phyloP scores from a whole-genome alignment of 2,888 invertebrate species.

The Polydrusus pterygomalis region DNA sequence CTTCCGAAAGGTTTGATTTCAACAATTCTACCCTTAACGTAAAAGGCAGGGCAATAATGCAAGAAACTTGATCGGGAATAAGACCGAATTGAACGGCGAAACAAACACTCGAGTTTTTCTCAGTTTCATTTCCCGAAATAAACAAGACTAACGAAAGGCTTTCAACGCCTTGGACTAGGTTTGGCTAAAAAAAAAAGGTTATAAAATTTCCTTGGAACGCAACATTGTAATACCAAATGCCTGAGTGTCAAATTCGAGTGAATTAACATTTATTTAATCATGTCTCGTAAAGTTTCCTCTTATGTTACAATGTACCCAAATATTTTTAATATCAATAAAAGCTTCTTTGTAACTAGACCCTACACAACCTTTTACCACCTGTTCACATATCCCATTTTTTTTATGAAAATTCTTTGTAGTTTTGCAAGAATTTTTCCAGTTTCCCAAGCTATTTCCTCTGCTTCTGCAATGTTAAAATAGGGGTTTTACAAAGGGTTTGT shows the following conservation, averaged over 20 bases:
- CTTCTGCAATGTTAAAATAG: constrained; percentile 32
- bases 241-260: too few species aligned
- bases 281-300: too few species aligned
- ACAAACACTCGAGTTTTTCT: constrained; percentile 27
- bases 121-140: constrained; percentile 26
- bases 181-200: too few species aligned
- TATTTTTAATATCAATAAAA: constrained; percentile 17
- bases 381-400: constrained; percentile 25
- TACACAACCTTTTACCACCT: constrained; percentile 24
- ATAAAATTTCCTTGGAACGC: too few species aligned
- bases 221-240: too few species aligned
- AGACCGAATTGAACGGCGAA: constrained; percentile 14
- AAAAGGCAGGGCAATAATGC: constrained; percentile 29
- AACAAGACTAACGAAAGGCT: neutral
- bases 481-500: constrained; percentile 33
- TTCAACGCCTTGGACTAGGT: neutral
- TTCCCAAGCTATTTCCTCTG: constrained; percentile 28
- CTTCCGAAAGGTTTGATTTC: constrained; percentile 27
- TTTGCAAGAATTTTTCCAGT: constrained; percentile 22
- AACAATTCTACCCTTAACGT: constrained; percentile 23
- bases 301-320: too few species aligned
- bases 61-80: constrained; percentile 31
- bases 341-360: neutral
- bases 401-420: neutral
- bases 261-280: too few species aligned